Evolutionary conservation across 2,797 vertebrate genomes (phyloP).

Genomic region (Falco cherrug): DNA sequence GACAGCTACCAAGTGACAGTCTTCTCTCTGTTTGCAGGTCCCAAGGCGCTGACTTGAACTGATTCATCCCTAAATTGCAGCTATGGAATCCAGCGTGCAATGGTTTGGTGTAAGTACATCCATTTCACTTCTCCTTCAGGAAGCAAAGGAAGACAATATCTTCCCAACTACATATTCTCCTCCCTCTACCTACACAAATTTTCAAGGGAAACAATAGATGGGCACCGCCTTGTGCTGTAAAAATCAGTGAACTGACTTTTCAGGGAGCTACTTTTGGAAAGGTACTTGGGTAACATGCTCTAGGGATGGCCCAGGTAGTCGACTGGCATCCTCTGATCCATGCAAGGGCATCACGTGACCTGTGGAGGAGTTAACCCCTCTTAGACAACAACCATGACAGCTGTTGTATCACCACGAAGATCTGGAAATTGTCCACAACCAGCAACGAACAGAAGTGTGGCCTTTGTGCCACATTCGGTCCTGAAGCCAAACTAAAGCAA

Average conservation of each 20-base stretch:
- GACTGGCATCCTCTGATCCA: neutral
- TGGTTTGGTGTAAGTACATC: neutral
- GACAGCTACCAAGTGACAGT: neutral
- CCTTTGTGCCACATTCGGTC: neutral
- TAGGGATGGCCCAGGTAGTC: neutral
- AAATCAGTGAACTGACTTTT: neutral
- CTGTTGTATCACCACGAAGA: neutral
- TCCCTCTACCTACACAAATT: neutral
- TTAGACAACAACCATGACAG: neutral
- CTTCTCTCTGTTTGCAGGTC: neutral
- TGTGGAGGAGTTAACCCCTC: neutral
- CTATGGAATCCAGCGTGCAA: neutral
- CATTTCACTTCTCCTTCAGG: neutral
- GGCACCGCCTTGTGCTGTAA: neutral
- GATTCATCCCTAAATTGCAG: neutral
- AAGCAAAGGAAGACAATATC: neutral
- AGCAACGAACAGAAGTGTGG: neutral
- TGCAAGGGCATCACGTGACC: neutral
- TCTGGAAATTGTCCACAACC: neutral
- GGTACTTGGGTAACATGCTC: fast-evolving
- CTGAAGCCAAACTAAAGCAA: neutral
- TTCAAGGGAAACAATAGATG: neutral
- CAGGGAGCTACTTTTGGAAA: neutral
- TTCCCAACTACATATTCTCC: neutral
- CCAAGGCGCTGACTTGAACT: neutral